Evolutionary conservation across 2,113 vertebrate genomes (phyloP).

Genomic region (Psilopogon haemacephalus): DNA sequence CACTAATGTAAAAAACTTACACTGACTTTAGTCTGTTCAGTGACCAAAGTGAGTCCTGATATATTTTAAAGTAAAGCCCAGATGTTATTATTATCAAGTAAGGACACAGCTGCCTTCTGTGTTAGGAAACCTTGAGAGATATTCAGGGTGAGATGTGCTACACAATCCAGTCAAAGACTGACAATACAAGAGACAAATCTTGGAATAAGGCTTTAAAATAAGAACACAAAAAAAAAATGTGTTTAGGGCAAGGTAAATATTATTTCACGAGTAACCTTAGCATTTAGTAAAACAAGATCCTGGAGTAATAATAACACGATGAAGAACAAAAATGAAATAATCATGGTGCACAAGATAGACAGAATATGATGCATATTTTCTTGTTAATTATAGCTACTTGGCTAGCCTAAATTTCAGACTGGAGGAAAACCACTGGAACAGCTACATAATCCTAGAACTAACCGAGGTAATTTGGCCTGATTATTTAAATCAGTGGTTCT

Average conservation of each 20-base stretch:
- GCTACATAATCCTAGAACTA: neutral
- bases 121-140: slow-evolving; percentile 40
- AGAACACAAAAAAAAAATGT: slow-evolving; percentile 10
- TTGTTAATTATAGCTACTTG: neutral
- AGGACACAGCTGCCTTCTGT: slow-evolving; percentile 34
- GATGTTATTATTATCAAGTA: neutral
- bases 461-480: neutral
- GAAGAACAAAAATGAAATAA: slow-evolving; percentile 23
- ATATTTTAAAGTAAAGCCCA: slow-evolving; percentile 1
- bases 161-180: slow-evolving; percentile 28
- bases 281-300: slow-evolving; percentile 21
- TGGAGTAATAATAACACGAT: neutral
- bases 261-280: slow-evolving; percentile 16
- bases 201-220: slow-evolving; percentile 33
- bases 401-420: neutral
- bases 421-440: neutral
- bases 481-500: neutral
- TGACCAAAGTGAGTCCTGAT: slow-evolving; percentile 16
- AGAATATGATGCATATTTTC: neutral
- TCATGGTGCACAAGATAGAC: neutral
- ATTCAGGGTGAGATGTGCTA: slow-evolving; percentile 12
- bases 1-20: neutral
- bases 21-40: neutral
- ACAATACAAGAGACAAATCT: slow-evolving; percentile 21
- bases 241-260: neutral